Percentiles rank a stretch among this genome's conserved stretches.
Conservation (phyloP, 2,113 vertebrate genomes). For the Pygathrix nemaeus region DNA sequence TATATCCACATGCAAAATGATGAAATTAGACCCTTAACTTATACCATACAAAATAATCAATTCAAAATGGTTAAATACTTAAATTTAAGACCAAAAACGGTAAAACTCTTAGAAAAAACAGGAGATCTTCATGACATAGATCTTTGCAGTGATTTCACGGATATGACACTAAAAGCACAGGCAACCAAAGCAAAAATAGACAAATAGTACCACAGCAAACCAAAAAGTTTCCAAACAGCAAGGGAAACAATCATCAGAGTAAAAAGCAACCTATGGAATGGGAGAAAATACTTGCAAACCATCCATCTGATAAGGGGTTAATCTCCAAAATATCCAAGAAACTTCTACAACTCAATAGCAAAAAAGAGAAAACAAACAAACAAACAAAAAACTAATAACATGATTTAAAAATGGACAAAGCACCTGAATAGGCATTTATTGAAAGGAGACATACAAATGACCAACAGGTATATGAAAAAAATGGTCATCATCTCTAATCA, state of each 20-base stretch:
- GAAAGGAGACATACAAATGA: background rate
- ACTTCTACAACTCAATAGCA: background rate
- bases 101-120: background rate
- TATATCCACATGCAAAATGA: background rate
- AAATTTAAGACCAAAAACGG: background rate
- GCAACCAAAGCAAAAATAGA: background rate
- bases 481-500: background rate
- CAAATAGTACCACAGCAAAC: background rate
- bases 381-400: background rate
- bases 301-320: background rate
- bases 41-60: background rate
- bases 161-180: background rate
- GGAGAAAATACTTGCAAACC: background rate
- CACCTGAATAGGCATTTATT: background rate
- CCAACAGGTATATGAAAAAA: background rate
- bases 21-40: background rate
- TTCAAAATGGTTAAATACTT: background rate
- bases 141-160: background rate
- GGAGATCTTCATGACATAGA: background rate
- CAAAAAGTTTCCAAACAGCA: background rate
- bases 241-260: background rate
- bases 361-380: background rate
- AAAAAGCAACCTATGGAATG: background rate
- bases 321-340: background rate
- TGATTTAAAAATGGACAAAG: background rate